Conservation (phyloP, 2,113 vertebrate species). For the Dicrurus megarhynchus region DNA sequence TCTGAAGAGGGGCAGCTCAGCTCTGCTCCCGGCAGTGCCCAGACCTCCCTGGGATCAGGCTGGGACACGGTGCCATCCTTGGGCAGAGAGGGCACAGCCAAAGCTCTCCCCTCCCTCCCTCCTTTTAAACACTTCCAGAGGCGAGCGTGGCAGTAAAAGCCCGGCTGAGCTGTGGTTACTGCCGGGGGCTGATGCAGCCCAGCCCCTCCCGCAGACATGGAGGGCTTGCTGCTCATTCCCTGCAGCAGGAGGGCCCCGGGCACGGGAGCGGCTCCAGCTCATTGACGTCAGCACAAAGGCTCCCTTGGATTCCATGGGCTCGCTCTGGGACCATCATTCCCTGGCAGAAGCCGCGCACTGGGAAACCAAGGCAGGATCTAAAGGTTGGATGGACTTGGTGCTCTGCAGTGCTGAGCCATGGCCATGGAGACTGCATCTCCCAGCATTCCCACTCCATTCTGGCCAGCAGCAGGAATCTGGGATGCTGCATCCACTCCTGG, state of each 20-base stretch:
- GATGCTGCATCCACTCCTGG: not conserved
- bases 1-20: not conserved
- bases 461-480: not conserved
- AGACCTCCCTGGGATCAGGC: not conserved
- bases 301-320: not conserved
- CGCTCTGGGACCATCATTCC: not conserved
- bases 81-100: not conserved
- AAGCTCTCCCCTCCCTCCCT: not conserved
- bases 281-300: not conserved
- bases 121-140: not conserved
- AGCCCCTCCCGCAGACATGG: not conserved
- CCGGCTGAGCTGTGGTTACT: not conserved
- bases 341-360: not conserved
- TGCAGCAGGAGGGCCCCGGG: conserved; percentile 31
- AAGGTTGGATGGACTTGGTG: not conserved
- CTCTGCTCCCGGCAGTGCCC: not conserved
- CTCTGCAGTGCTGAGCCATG: not conserved
- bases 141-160: not conserved
- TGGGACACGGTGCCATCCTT: not conserved
- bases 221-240: conserved; percentile 29
- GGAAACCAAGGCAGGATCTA: not conserved
- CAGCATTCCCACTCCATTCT: not conserved
- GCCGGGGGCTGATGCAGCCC: conserved; percentile 1
- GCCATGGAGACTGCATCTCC: not conserved
- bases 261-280: not conserved